These are phyloP conservation scores for Eretmocerus hayati DNA, from an alignment of 2,888 invertebrate genomes.

Conservation along the genomic window DNA sequence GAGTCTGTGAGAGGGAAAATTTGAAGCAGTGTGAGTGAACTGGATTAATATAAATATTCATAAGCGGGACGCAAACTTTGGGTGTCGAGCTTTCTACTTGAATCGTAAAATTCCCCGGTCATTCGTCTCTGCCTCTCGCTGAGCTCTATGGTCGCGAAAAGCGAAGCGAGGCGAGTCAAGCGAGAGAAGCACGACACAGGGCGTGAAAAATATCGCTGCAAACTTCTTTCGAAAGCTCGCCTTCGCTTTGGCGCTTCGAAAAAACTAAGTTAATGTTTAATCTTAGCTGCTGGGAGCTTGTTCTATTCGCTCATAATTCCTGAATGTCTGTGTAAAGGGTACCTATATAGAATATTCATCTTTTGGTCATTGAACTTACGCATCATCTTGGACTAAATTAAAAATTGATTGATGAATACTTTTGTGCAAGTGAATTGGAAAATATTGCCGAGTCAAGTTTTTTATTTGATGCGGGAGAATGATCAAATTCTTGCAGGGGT, in stretches of 20 bases:
- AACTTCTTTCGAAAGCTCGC: constrained; percentile 8
- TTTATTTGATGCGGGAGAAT: too few species aligned
- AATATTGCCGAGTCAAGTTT: too few species aligned
- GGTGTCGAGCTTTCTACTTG: constrained; percentile 39
- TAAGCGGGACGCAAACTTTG: constrained; percentile 47
- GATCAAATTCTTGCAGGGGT: too few species aligned
- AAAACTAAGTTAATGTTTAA: constrained; percentile 10
- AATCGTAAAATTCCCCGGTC: constrained; percentile 42
- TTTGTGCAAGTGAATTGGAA: too few species aligned
- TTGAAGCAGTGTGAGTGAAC: constrained; percentile 26
- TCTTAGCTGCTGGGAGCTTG: too few species aligned
- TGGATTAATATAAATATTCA: constrained; percentile 48
- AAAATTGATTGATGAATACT: too few species aligned
- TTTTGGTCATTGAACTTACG: too few species aligned
- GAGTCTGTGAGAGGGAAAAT: not conserved
- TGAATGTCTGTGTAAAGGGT: too few species aligned
- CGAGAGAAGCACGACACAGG: not conserved
- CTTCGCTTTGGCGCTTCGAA: not conserved
- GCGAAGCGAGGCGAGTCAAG: not conserved
- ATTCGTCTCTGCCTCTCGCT: constrained; percentile 17
- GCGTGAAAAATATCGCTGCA: constrained; percentile 14
- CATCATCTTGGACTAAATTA: too few species aligned
- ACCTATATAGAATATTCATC: too few species aligned
- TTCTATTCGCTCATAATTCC: too few species aligned
- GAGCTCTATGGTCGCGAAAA: not conserved